Conservation (phyloP, 1,140 invertebrate species). For the Cotesia glomerata region DNA sequence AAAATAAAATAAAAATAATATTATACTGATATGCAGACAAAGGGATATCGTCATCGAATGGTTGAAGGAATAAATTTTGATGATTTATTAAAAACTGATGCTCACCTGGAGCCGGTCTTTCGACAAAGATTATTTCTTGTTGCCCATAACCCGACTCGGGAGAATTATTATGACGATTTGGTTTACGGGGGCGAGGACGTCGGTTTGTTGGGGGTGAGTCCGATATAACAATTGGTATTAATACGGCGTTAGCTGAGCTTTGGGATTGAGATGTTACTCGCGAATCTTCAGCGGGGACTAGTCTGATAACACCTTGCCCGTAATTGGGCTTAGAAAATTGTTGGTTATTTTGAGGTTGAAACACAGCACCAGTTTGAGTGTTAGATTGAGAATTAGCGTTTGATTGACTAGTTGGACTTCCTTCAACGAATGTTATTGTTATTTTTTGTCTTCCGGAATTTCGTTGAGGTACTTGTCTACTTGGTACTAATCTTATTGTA, state of each 20-base stretch:
- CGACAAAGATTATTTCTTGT: background rate
- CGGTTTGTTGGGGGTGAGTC: background rate
- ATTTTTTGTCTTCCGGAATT: slow-evolving; percentile 2
- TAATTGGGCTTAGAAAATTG: background rate
- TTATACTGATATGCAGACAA: background rate
- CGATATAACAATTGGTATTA: background rate
- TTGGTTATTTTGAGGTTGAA: background rate
- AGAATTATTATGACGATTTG: background rate
- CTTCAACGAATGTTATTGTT: slow-evolving; percentile 7
- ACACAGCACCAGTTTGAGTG: slow-evolving; percentile 22
- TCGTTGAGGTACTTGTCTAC: background rate
- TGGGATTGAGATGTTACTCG: background rate
- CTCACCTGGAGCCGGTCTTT: slow-evolving; percentile 24
- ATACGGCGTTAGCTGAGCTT: background rate
- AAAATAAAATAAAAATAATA: no score
- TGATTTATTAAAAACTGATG: background rate
- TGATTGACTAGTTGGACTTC: background rate
- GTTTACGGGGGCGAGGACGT: background rate
- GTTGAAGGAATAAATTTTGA: background rate
- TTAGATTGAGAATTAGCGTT: slow-evolving; percentile 12
- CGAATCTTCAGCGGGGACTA: background rate
- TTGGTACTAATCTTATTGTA: background rate
- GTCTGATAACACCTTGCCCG: background rate
- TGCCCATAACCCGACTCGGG: background rate
- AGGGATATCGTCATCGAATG: no score